Base-by-base conservation (phyloP, 2,888 invertebrate genomes). In the Invenusta paracnida region DNA sequence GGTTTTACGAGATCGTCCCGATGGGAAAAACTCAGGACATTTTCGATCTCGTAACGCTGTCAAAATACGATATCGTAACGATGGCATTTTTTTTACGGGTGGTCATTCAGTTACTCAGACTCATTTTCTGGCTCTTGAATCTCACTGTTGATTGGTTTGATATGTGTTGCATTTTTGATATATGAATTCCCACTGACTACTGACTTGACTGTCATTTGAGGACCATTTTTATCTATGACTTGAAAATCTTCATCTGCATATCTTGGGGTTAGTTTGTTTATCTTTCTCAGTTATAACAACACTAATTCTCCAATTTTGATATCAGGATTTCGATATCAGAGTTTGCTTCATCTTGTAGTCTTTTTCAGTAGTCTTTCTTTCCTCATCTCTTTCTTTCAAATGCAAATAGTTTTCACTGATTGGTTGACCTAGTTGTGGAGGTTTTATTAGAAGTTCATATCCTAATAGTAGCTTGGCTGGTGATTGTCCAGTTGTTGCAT, bases 211-310 rank as follows among this genome's bases (percentile, higher is more conserved):
- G 82, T 82, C 31, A 82, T 29, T 82, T 82, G 82, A 82, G 1
- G 29, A 82, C 82, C 82, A 30, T 28, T 82, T 82, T 30, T 82
- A 25, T 82, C 82, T 82, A 25, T 82, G 82, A 82, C 82, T 82
- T 29, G 2, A 27, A 82, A 82, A 82, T 82, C 82, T 82, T 82
- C 29, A 11, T 82, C 82, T 82, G 82, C 82, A 30, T 82, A 82
- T 82, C 82, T 82, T 79, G 79, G 79, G 2, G 23, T 79, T 25
- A 82, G 82, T 28, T 82, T 82, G 31, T 82, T 82, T 28, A 13
- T 30, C 31, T 82, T 82, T 82, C 82, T 82, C 31, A 29, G 82
- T 30, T 82, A 29, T 30, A 82, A 29, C 31, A 82, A 29, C 31
- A 82, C 82, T n/a, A 29, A 29, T 27, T 82, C 82, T 82, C 82